These are phyloP conservation scores for Artibeus jamaicensis DNA, from an alignment of 2,797 vertebrate genomes.

Conservation along the genomic window DNA sequence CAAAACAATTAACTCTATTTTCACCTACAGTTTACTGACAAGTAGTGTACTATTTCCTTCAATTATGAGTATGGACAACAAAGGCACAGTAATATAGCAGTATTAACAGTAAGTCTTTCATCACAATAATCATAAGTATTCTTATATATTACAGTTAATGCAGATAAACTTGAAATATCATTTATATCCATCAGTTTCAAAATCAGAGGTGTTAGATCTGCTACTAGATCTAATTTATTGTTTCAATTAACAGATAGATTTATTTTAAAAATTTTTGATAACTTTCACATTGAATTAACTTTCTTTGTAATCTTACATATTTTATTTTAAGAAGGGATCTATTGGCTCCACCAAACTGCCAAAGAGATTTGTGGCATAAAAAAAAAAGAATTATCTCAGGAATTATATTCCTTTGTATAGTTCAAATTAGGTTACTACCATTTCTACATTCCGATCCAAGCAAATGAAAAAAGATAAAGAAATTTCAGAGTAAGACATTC, in stretches of 20 bases:
- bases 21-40: neutral
- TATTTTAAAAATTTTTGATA: neutral
- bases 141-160: neutral
- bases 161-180: neutral
- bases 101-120: neutral
- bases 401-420: neutral
- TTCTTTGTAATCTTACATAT: neutral
- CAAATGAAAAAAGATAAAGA: neutral
- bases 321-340: neutral
- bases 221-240: neutral
- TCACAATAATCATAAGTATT: neutral
- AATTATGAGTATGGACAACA: neutral
- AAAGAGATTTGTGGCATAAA: neutral
- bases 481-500: neutral
- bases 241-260: neutral
- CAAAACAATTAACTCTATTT: conserved; percentile 10
- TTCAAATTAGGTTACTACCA: neutral
- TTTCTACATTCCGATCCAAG: conserved; percentile 14
- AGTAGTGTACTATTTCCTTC: neutral
- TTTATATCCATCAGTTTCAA: conserved; percentile 14
- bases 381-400: neutral
- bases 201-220: neutral
- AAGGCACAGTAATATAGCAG: neutral
- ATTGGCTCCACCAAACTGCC: neutral
- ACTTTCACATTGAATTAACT: conserved; percentile 11